Evolutionary conservation across 2,113 vertebrate genomes (phyloP), one percentile per base, ranked within the genome.

Genomic region (Erythrocercus mccallii): DNA sequence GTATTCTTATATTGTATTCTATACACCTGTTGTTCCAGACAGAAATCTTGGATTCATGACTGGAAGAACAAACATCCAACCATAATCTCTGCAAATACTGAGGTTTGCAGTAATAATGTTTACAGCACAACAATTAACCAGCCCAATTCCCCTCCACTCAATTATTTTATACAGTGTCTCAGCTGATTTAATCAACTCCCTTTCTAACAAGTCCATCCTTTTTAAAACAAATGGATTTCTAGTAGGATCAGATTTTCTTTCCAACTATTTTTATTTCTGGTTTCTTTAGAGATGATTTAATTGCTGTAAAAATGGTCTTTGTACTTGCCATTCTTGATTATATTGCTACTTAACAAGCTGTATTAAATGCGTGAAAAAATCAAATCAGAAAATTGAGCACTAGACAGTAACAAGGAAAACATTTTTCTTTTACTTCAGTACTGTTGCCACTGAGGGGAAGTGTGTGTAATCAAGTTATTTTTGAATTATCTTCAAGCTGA

Each of bases 211-310:
- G 45, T n/a, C 37, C 0, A 0, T 53, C 51, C 45, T 48, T 91
- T 78, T 80, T 9, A 68, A 80, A 88, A 60, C 6, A 7, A 68
- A 66, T 38, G 35, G 28, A 31, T 94, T 93, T 97, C 51, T 47
- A 83, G 47, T 50, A 56, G 58, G 78, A 91, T 95, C 57, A 40
- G 42, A 45, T 90, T 96, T 94, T 72, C 48, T 86, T 90, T 86
- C 86, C 1, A 11, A 48, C 37, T 57, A 47, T 69, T 76, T 90
- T 81, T 88, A 65, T 68, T 89, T 60, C 35, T 74, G 23, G 24
- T 88, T 94, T 88, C 77, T 94, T 94, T 73, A 90, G 84, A 89
- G 83, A 66, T 96, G 31, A 93, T 97, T 96, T 96, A 94, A 92
- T 92, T 10, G 12, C 83, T 86, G 68, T 83, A 93, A 92, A 96